Evolutionary conservation across 2,888 invertebrate species (phyloP).

Genomic region (Mayetiola destructor): DNA sequence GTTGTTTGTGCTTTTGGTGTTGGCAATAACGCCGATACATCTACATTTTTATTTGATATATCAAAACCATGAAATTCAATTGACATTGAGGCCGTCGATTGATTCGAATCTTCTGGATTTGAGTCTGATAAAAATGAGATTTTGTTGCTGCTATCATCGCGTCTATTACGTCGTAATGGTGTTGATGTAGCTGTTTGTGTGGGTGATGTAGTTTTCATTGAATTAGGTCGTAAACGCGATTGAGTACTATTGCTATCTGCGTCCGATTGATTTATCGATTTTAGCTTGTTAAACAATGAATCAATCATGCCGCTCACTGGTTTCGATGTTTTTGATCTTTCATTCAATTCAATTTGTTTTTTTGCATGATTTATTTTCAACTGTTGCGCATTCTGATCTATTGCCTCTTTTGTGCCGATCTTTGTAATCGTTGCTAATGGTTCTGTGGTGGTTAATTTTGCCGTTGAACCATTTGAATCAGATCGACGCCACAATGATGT

Average conservation of each 20-base stretch:
- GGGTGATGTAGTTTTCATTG: not conserved
- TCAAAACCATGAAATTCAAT: slow-evolving; percentile 6
- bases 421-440: too few species aligned
- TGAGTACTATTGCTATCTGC: not conserved
- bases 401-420: too few species aligned
- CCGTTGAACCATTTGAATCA: not conserved
- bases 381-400: too few species aligned
- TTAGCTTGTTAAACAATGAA: not conserved
- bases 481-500: not conserved
- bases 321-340: not conserved
- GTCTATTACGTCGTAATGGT: not conserved
- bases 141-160: not conserved
- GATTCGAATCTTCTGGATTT: not conserved
- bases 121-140: not conserved
- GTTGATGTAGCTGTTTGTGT: not conserved
- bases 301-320: not conserved
- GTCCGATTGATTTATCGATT: not conserved
- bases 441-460: not conserved
- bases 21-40: slow-evolving; percentile 29
- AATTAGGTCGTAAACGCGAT: not conserved
- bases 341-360: too few species aligned
- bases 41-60: slow-evolving; percentile 10
- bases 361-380: too few species aligned
- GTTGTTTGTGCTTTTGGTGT: slow-evolving; percentile 28
- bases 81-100: not conserved